These are phyloP conservation scores for Sebastes fasciatus DNA, from an alignment of 2,113 vertebrate species.

Conservation along the genomic window DNA sequence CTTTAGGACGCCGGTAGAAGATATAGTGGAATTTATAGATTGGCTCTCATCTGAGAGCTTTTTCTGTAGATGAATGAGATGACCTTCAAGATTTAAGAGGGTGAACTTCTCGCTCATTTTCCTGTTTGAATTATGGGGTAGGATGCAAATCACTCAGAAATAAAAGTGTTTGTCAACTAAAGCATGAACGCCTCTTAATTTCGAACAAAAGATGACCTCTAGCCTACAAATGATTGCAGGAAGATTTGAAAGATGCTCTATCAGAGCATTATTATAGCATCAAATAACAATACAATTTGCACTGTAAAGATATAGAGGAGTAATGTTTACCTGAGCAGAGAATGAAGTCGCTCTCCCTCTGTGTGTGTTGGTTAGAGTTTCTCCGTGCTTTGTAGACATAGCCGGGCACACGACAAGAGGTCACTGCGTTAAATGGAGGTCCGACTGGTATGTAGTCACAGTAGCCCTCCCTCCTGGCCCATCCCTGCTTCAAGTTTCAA, in stretches of 20 bases:
- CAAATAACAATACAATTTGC: too few relatives aligned
- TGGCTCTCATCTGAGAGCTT: neutral
- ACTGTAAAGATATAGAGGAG: too few relatives aligned
- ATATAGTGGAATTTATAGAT: constrained; percentile 13
- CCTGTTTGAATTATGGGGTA: constrained; percentile 19
- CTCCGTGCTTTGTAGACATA: too few relatives aligned
- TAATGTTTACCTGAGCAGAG: too few relatives aligned
- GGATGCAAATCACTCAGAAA: constrained; percentile 25
- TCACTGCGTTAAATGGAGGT: too few relatives aligned
- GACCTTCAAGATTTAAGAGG: constrained; percentile 45
- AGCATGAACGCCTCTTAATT: neutral
- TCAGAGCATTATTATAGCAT: neutral
- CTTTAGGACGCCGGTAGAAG: constrained; percentile 1
- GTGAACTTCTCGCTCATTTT: constrained; percentile 8
- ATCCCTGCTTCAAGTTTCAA: too few relatives aligned
- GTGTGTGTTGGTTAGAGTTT: too few relatives aligned
- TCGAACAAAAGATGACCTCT: neutral
- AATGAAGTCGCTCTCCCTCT: too few relatives aligned
- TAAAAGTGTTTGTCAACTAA: neutral
- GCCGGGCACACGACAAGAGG: too few relatives aligned
- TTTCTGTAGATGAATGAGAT: constrained; percentile 33
- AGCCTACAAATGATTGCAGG: neutral
- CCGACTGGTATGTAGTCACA: too few relatives aligned
- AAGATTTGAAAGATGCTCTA: neutral
- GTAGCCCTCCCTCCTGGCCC: too few relatives aligned